Evolutionary conservation across 2,888 invertebrate genomes (phyloP).

Genomic region (Tinea trinotella): DNA sequence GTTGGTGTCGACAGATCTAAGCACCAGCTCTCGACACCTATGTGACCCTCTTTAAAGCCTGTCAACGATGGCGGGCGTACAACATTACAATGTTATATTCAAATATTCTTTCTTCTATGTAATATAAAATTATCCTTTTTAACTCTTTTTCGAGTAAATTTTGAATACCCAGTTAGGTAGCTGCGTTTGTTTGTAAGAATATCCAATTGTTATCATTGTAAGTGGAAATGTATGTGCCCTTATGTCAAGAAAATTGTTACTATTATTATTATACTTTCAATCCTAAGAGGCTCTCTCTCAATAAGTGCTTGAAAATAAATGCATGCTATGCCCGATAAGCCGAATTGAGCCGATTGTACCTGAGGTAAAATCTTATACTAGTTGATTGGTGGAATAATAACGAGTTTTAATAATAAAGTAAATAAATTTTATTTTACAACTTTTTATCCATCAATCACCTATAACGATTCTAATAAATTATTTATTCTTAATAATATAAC

Average conservation of each 20-base stretch:
- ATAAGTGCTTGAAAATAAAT: too few species aligned
- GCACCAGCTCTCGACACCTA: slow-evolving; percentile 65
- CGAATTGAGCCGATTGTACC: too few species aligned
- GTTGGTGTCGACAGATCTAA: slow-evolving; percentile 70
- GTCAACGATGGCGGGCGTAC: background rate
- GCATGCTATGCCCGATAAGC: too few species aligned
- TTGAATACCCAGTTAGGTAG: background rate
- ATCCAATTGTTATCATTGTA: background rate
- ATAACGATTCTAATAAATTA: background rate
- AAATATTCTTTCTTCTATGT: slow-evolving; percentile 1
- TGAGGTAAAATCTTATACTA: too few species aligned
- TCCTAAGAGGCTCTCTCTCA: too few species aligned
- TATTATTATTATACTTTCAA: too few species aligned
- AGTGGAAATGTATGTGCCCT: slow-evolving; percentile 10
- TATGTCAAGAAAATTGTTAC: too few species aligned
- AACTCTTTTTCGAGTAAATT: background rate
- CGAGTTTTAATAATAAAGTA: too few species aligned
- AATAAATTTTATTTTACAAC: too few species aligned
- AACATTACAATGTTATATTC: background rate
- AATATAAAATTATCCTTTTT: slow-evolving; percentile 9
- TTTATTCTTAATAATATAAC: background rate
- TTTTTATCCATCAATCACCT: too few species aligned
- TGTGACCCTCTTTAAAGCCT: slow-evolving; percentile 35
- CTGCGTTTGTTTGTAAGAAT: background rate
- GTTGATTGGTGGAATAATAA: too few species aligned